Evolutionary conservation across 64 coral and sea anemone species (phyloP), one percentile per base, ranked within the genome.

Genomic region (Orbicella faveolata): DNA sequence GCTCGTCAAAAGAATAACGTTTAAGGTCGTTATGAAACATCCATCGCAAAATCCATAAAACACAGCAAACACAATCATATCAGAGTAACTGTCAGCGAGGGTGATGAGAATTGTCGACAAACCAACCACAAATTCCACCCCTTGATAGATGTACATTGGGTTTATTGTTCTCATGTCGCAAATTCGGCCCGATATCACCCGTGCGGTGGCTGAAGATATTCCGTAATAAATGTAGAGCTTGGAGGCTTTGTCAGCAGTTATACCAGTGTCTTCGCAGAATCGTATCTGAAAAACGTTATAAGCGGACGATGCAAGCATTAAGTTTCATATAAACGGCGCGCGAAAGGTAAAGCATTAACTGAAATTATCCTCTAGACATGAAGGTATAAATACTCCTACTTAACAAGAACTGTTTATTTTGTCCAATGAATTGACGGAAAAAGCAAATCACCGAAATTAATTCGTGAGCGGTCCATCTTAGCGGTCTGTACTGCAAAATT

Each of bases 1-100:
- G 52, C 82, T 16, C 39, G 63, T 68, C 63, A 68, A 9, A 23
- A 85, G 44, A 23, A 85, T 66, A 8, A 68, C 34, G 35, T 66
- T 73, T 21, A 68, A 14, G 11, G 82, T 85, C 20, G 67, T 85
- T 62, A 68, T 54, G 41, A 85, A 85, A 4, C 14, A 41, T n/a
- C 89, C 89, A 33, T 76, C 81, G 16, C 68, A n/a, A 75, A 84
- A 74, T 59, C 88, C 88, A 55, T 80, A 91, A 51, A 84, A 75
- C 21, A 91, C 33, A 1, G 65, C 33, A 91, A 83, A 91, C 9
- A 84, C 69, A 44, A 84, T 76, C 52, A 91, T 55, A 62, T 72
- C 79, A 11, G 21, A 15, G 52, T 91, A 91, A 34, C 25, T 26
- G 16, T 44, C 74, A 7, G 73, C 80, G 3, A 63, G 18, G n/a